Base-by-base conservation (phyloP, 1,140 invertebrate species). In the Dendroctonus valens region DNA sequence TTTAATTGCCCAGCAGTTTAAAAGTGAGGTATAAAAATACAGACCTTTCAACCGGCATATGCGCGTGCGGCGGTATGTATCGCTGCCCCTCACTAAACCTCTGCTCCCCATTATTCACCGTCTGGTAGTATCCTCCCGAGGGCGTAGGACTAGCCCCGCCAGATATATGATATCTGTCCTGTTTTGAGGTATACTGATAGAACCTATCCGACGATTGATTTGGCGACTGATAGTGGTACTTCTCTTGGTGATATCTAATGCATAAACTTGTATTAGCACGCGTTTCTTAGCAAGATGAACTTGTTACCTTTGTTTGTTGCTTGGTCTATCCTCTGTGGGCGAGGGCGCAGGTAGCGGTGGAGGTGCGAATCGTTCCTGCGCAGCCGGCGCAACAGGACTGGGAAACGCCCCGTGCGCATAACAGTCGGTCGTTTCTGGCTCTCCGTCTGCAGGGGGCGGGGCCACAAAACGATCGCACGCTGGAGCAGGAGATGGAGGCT, bases 41-140 rank as follows among this genome's bases (percentile, higher is more conserved):
- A 26, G n/a, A 68, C 66, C 86, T 81, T 76, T 88, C 86, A 50
- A 88, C 86, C 6, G 87, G 87, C 65, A 86, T 85, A 75, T 88
- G 87, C 42, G 86, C 86, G 55, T 85, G 84, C 5, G 86, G 86
- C 2, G 86, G 86, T 61, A 87, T 82, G 64, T 87, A 87, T 51
- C 83, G 80, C 9, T 71, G 71, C 50, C 67, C 68, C 14, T 59
- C 69, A 48, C 52, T 69, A 53, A 67, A 71, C 42, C 71, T 65
- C 50, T 59, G 65, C 42, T 68, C 69, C 3, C 68, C 64, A 11
- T 68, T 65, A 61, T 65, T 73, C 58, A 71, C 69, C 46, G 68
- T 51, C 39, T 68, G 70, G 49, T 74, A 73, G 49, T 68, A 68
- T 26, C 60, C 60, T 44, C 67, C 72, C 37, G 71, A 67, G 55